Evolutionary conservation across 2,888 invertebrate species (phyloP).

Genomic region (Melanostoma scalare): DNA sequence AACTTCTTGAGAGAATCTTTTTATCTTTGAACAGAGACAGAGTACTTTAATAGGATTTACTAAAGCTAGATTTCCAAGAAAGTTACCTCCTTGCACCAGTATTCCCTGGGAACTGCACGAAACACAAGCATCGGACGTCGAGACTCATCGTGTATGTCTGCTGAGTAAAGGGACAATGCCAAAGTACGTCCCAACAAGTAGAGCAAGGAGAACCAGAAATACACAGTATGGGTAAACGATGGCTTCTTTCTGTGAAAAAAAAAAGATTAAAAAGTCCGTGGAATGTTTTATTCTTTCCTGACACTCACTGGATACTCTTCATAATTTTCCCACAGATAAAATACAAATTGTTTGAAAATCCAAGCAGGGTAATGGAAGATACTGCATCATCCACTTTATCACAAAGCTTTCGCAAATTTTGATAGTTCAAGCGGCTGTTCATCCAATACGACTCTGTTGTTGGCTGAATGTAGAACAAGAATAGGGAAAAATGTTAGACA

Average conservation of each 20-base stretch:
- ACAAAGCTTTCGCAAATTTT: conserved; percentile 83
- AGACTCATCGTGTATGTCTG: conserved; percentile 84
- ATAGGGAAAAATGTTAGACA: neutral
- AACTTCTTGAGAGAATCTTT: conserved; percentile 81
- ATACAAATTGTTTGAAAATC: conserved; percentile 84
- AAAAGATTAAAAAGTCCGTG: no score
- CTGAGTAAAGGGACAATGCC: conserved; percentile 83
- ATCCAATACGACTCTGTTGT: conserved; percentile 82
- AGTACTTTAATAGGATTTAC: neutral
- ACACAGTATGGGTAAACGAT: conserved; percentile 81
- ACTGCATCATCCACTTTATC: conserved; percentile 83
- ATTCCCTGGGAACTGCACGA: conserved; percentile 81
- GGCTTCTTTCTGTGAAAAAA: conserved; percentile 77
- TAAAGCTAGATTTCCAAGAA: neutral
- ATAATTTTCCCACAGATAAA: conserved; percentile 85
- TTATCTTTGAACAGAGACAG: conserved; percentile 76
- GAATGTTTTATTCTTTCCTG: neutral
- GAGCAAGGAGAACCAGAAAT: conserved; percentile 84
- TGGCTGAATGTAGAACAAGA: conserved; percentile 73
- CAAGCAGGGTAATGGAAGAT: conserved; percentile 83
- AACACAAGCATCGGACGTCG: conserved; percentile 81
- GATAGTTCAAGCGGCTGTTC: conserved; percentile 83
- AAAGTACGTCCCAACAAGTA: conserved; percentile 84
- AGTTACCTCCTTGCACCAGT: conserved; percentile 82
- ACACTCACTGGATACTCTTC: conserved; percentile 82